Evolutionary conservation across 2,113 vertebrate genomes (phyloP), one percentile per base, ranked within the genome.

Genomic region (Nothocercus julius): DNA sequence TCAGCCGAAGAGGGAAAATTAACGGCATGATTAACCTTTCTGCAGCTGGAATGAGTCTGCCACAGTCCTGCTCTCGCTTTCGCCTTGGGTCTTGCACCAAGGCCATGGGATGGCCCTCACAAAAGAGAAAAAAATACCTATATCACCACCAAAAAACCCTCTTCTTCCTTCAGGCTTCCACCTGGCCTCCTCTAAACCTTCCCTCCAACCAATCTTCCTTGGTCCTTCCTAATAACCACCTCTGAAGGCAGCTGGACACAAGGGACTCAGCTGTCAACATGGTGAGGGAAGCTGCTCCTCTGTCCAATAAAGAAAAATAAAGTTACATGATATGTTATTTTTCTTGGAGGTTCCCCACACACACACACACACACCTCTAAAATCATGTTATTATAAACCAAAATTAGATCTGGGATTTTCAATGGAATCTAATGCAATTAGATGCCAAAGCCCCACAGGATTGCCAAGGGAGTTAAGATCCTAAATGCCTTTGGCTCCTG

Each of bases 351-450:
- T 72, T 78, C 83, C 73, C 38, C 34, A 30, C 22, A 13, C 24
- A 25, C 28, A 16, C 73, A 34, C 34, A 30, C 22, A 13, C 24
- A 25, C 28, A 16, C 21, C 25, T 76, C 22, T 68, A 78, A 44
- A 91, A 78, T 21, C 47, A 21, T 9, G 47, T 75, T 86, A 80
- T 91, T 93, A 90, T 19, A 88, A 77, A 34, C 58, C 7, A 92
- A 95, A 94, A 97, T 95, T 45, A 95, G 85, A 87, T 83, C 21
- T 78, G 95, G 95, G 92, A 97, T 90, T 95, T 96, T 87, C 72
- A 51, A 56, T 70, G 67, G 91, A 80, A 90, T 83, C 94, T 75
- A 9, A 95, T 87, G 86, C 47, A 95, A 95, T 94, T 92, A 96
- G 93, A 54, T 92, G 54, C 42, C 85, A 68, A 40, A 75, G 34